Conservation (phyloP, 2,888 invertebrate genomes). For the Colostygia pectinataria region DNA sequence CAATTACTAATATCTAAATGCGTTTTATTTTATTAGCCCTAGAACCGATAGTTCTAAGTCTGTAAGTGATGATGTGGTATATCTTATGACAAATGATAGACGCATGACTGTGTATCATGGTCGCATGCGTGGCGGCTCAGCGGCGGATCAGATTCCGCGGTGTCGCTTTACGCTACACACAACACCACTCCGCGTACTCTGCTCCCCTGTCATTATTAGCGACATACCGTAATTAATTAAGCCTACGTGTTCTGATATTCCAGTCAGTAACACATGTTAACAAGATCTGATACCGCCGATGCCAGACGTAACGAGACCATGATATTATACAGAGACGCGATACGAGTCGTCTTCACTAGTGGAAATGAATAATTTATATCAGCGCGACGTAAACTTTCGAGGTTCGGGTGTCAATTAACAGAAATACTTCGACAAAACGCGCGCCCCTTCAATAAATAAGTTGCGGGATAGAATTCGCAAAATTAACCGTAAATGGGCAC, state of each 20-base stretch:
- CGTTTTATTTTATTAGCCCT: slow-evolving; percentile 23
- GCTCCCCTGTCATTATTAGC: slow-evolving; percentile 64
- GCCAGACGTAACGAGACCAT: slow-evolving; percentile 48
- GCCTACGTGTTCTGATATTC: slow-evolving; percentile 57
- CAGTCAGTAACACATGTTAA: slow-evolving; percentile 61
- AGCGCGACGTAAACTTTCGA: slow-evolving; percentile 51
- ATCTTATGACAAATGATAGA: slow-evolving; percentile 62
- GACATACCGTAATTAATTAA: slow-evolving; percentile 67
- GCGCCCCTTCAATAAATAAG: slow-evolving; percentile 64
- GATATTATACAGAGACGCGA: slow-evolving; percentile 48
- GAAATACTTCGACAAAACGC: slow-evolving; percentile 60
- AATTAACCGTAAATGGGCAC: slow-evolving; percentile 68
- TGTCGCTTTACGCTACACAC: slow-evolving; percentile 51
- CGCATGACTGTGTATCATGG: slow-evolving; percentile 46
- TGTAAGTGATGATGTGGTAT: slow-evolving; percentile 38
- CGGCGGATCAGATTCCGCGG: slow-evolving; percentile 46
- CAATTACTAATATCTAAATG: slow-evolving; percentile 20
- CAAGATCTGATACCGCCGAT: slow-evolving; percentile 53
- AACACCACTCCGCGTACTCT: slow-evolving; percentile 40
- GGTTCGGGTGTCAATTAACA: slow-evolving; percentile 65
- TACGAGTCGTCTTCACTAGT: slow-evolving; percentile 50
- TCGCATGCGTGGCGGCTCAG: slow-evolving; percentile 14
- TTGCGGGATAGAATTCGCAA: slow-evolving; percentile 69
- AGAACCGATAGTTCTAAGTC: slow-evolving; percentile 35
- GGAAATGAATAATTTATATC: slow-evolving; percentile 62